Percentiles rank a stretch among this genome's conserved stretches.
These are phyloP conservation scores for Drosophila testacea DNA, from an alignment of 2,888 invertebrate species.

Conservation along the genomic window DNA sequence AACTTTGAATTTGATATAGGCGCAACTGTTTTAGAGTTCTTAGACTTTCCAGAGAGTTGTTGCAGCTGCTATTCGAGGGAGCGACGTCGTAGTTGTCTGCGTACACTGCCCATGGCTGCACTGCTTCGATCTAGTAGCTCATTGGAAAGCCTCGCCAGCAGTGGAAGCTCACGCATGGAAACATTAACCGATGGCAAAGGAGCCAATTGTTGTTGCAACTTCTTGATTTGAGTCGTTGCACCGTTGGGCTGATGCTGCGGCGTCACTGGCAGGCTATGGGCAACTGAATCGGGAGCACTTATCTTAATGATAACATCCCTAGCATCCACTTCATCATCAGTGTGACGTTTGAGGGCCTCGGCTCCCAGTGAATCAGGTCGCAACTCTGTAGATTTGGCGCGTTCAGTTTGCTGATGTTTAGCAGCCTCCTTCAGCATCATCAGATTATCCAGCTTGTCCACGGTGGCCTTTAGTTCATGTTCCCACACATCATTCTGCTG, in stretches of 20 bases:
- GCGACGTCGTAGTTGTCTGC: constrained; percentile 67
- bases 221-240: constrained; percentile 75
- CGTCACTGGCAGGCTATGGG: constrained; percentile 82
- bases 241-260: constrained; percentile 75
- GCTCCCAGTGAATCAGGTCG: constrained; percentile 82
- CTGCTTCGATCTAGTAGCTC: constrained; percentile 81
- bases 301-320: constrained; percentile 64
- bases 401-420: constrained; percentile 58
- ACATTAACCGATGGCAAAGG: constrained; percentile 85
- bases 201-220: constrained; percentile 82
- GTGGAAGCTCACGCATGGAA: constrained; percentile 85
- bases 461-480: constrained; percentile 90
- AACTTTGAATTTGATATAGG: constrained; percentile 63
- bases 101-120: constrained; percentile 71
- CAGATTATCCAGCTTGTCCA: constrained; percentile 91
- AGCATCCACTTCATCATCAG: constrained; percentile 57
- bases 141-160: constrained; percentile 83
- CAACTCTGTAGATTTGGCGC: constrained; percentile 51
- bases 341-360: constrained; percentile 71
- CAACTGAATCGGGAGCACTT: constrained; percentile 34
- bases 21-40: constrained; percentile 18
- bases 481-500: constrained; percentile 89
- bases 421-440: constrained; percentile 86
- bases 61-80: constrained; percentile 72
- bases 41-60: constrained; percentile 7